phyloP scores from a whole-genome alignment of 2,797 vertebrate species.

The Malacoraja senta region DNA sequence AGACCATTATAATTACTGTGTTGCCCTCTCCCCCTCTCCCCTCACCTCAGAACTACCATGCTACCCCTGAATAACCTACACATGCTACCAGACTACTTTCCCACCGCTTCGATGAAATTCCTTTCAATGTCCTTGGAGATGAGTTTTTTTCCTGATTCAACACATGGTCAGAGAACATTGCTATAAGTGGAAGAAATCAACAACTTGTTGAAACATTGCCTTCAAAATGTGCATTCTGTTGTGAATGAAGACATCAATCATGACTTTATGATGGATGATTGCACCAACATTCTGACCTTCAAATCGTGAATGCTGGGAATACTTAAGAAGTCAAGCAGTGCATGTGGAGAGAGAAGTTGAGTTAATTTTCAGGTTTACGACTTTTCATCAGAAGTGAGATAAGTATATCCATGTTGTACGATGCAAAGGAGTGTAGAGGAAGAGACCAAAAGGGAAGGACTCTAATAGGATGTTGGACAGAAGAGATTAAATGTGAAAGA shows the following conservation, averaged over 20 bases:
- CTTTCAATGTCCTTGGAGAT: not conserved
- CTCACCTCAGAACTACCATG: not conserved
- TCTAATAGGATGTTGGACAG: too few relatives aligned
- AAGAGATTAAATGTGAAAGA: too few relatives aligned
- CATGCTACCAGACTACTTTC: not conserved
- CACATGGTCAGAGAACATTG: too few relatives aligned
- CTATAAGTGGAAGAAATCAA: not conserved
- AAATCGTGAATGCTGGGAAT: too few relatives aligned
- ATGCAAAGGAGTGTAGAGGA: too few relatives aligned
- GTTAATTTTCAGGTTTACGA: too few relatives aligned
- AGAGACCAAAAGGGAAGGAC: too few relatives aligned
- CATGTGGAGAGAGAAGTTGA: too few relatives aligned
- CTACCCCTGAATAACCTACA: not conserved
- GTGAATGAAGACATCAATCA: not conserved
- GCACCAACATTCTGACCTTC: not conserved
- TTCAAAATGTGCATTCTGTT: not conserved
- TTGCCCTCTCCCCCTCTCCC: too few relatives aligned
- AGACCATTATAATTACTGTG: not conserved
- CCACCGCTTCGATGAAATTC: not conserved
- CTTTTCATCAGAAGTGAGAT: too few relatives aligned
- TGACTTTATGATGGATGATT: not conserved
- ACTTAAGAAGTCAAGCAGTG: too few relatives aligned
- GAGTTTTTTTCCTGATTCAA: not conserved
- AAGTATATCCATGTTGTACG: too few relatives aligned
- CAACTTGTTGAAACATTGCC: not conserved